phyloP scores from a whole-genome alignment of 2,797 vertebrate genomes.

The Diglossa cyanea region DNA sequence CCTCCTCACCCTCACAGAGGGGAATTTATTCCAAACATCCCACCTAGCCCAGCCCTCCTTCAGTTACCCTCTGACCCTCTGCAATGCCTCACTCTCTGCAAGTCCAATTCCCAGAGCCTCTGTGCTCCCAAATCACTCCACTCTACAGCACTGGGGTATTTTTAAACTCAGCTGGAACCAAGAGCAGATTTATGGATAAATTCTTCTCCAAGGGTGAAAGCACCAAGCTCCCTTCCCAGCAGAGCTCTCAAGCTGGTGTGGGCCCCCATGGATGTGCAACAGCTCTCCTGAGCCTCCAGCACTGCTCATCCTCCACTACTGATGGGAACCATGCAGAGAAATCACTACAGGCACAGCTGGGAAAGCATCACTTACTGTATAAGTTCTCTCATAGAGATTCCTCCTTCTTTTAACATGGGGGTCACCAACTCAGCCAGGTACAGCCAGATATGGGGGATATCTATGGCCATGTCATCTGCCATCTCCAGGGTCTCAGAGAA shows the following conservation, averaged over 20 bases:
- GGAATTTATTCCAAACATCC: neutral
- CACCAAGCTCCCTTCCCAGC: neutral
- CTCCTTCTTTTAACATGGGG: constrained; percentile 91
- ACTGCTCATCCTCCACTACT: neutral
- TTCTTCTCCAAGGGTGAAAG: neutral
- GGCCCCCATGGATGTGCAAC: fast-evolving
- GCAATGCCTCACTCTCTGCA: fast-evolving
- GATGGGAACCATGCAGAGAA: neutral
- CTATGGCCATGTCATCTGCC: constrained; percentile 97
- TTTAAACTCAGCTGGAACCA: neutral
- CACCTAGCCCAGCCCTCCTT: neutral
- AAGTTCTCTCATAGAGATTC: constrained; percentile 95
- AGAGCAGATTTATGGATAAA: neutral
- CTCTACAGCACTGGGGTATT: neutral
- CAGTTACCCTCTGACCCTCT: neutral
- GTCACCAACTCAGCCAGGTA: constrained; percentile 94
- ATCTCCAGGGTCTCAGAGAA: constrained; percentile 91
- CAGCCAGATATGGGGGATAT: constrained; percentile 97
- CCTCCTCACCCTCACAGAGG: neutral
- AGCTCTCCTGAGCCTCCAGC: neutral
- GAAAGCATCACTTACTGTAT: constrained; percentile 78
- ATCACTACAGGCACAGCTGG: neutral
- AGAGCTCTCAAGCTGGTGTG: fast-evolving
- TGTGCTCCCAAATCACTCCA: neutral
- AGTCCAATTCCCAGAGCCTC: neutral